Conservation (phyloP, 2,797 vertebrate genomes). For the Ataeniobius toweri region DNA sequence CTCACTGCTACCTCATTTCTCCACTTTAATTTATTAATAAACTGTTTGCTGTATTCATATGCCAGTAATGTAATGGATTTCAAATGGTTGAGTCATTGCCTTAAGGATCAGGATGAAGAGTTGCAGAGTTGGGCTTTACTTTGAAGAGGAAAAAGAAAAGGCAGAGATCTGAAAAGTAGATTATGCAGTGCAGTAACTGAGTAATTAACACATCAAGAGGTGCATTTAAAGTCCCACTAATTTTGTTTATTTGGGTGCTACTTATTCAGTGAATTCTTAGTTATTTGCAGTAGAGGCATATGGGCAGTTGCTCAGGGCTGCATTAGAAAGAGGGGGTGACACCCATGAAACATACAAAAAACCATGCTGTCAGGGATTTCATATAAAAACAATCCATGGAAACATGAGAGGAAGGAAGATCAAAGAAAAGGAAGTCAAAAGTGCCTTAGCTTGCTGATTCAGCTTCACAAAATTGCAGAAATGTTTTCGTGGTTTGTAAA, state of each 20-base stretch:
- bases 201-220: not conserved
- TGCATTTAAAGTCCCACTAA: not conserved
- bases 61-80: not conserved
- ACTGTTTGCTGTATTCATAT: constrained; percentile 3
- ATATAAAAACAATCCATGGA: not conserved
- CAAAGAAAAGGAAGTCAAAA: too few relatives aligned
- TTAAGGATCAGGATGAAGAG: not conserved
- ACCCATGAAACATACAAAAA: not conserved
- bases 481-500: not conserved
- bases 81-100: not conserved
- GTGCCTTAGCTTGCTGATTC: too few relatives aligned
- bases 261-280: not conserved
- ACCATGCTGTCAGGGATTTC: not conserved
- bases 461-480: not conserved
- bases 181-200: not conserved
- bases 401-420: not conserved
- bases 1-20: not conserved
- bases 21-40: not conserved
- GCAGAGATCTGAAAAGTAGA: not conserved
- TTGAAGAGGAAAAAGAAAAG: not conserved
- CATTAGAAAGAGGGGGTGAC: not conserved
- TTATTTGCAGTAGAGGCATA: not conserved
- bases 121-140: not conserved
- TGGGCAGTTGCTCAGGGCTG: not conserved
- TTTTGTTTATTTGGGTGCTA: not conserved